Evolutionary conservation across 2,113 vertebrate species (phyloP).

Genomic region (Heterochromis multidens): DNA sequence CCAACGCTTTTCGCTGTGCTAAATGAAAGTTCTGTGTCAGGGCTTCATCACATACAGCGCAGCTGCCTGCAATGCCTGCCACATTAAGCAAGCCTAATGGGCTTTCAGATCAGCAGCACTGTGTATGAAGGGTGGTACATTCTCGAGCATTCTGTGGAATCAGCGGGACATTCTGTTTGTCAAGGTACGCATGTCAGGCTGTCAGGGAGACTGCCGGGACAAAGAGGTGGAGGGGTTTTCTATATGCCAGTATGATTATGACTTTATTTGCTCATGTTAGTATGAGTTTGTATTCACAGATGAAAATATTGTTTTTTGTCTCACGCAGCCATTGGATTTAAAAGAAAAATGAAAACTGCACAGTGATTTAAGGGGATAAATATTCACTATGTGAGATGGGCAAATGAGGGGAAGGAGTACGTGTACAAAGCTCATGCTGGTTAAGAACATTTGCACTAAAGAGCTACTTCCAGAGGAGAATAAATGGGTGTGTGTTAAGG

Average conservation of each 20-base stretch:
- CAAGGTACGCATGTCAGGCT: slow-evolving; percentile 25
- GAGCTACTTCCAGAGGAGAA: slow-evolving; percentile 39
- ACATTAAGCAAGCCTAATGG: slow-evolving; percentile 73
- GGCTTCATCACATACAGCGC: slow-evolving; percentile 51
- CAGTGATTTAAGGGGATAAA: slow-evolving; percentile 14
- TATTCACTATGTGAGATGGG: not conserved
- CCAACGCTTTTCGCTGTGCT: slow-evolving; percentile 29
- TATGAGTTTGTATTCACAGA: not conserved
- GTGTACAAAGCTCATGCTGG: slow-evolving; percentile 44
- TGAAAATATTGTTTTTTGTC: not conserved
- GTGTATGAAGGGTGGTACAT: slow-evolving; percentile 32
- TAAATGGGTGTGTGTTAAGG: slow-evolving; percentile 36
- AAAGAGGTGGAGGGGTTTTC: not conserved
- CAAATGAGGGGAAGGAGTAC: not conserved
- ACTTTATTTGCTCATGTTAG: not conserved
- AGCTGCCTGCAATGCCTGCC: slow-evolving; percentile 64
- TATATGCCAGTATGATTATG: not conserved
- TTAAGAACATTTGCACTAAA: slow-evolving; percentile 40
- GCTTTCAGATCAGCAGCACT: slow-evolving; percentile 50
- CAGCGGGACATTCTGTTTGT: slow-evolving; percentile 50
- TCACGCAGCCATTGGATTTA: not conserved
- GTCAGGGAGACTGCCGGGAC: not conserved
- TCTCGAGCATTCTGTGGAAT: slow-evolving; percentile 41
- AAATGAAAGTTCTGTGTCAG: slow-evolving; percentile 67
- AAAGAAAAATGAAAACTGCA: not conserved